Evolutionary conservation across 1,140 invertebrate genomes (phyloP).

Genomic region (fruit fly (Drosophila melanogaster)): DNA sequence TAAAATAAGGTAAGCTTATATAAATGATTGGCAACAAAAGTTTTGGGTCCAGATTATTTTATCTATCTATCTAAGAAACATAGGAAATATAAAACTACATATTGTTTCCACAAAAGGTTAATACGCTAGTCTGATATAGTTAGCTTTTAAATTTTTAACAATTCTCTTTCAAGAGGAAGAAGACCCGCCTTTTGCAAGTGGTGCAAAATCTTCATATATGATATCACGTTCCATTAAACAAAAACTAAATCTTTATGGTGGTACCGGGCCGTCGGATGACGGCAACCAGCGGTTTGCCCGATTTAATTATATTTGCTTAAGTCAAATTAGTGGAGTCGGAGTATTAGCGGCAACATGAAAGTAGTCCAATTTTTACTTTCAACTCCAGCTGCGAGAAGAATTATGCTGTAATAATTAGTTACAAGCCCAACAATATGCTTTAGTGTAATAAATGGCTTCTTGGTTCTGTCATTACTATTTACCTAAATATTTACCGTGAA

Average conservation of each 20-base stretch:
- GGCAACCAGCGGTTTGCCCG: conserved; percentile 71
- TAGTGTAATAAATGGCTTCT: conserved; percentile 26
- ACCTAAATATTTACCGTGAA: conserved; percentile 23
- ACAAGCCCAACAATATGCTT: conserved; percentile 37
- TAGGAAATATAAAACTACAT: too few species aligned
- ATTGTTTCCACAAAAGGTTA: too few species aligned
- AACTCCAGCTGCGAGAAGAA: conserved; percentile 66
- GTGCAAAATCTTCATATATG: conserved; percentile 2
- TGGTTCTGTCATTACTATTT: conserved; percentile 37
- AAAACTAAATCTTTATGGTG: conserved; percentile 30
- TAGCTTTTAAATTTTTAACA: too few species aligned
- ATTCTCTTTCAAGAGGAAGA: too few species aligned
- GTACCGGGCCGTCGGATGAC: conserved; percentile 32
- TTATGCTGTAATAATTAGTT: conserved; percentile 75
- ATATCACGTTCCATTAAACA: conserved; percentile 14
- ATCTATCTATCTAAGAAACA: background rate
- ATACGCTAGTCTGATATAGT: too few species aligned
- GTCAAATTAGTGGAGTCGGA: conserved; percentile 69
- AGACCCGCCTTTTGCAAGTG: background rate
- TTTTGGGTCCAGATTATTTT: background rate
- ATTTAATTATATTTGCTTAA: conserved; percentile 78
- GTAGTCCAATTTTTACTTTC: conserved; percentile 39
- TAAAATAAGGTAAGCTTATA: too few species aligned
- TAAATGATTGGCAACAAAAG: too few species aligned
- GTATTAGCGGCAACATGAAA: conserved; percentile 74